Conservation (phyloP, 2,797 vertebrate genomes). For the Lates japonicus region DNA sequence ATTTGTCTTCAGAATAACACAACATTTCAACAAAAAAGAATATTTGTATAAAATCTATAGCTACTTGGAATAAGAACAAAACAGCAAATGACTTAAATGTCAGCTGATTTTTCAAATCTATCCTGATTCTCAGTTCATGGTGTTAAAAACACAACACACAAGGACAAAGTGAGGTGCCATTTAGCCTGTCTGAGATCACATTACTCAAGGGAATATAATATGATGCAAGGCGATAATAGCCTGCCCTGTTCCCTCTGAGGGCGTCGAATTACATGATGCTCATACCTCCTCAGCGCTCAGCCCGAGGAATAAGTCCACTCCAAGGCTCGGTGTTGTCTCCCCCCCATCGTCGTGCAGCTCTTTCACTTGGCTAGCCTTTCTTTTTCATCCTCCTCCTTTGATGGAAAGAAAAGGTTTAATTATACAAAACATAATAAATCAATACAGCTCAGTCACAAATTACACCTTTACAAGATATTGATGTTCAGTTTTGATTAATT, state of each 20-base stretch:
- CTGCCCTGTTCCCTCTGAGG: conserved; percentile 28
- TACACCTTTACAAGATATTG: neutral
- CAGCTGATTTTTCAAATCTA: neutral
- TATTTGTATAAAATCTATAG: neutral
- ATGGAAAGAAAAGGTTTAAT: conserved; percentile 17
- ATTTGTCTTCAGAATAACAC: neutral
- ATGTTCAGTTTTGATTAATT: neutral
- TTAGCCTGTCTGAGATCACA: conserved; percentile 14
- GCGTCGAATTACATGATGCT: conserved; percentile 36
- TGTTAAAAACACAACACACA: neutral
- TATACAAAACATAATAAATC: neutral
- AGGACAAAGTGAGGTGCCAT: conserved; percentile 25
- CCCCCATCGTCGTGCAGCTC: conserved; percentile 88
- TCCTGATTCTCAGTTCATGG: neutral
- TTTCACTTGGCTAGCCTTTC: conserved; percentile 91
- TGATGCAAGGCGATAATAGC: conserved; percentile 20
- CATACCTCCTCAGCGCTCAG: conserved; percentile 92
- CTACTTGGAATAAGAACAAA: neutral
- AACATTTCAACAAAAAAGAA: neutral
- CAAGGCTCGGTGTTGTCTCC: conserved; percentile 85
- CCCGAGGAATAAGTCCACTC: conserved; percentile 89
- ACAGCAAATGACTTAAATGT: neutral
- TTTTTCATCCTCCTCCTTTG: conserved; percentile 94
- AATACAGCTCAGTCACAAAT: neutral
- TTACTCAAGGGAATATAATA: conserved; percentile 42